phyloP scores from a whole-genome alignment of 1,140 invertebrate species.

The Plutomurus gul region DNA sequence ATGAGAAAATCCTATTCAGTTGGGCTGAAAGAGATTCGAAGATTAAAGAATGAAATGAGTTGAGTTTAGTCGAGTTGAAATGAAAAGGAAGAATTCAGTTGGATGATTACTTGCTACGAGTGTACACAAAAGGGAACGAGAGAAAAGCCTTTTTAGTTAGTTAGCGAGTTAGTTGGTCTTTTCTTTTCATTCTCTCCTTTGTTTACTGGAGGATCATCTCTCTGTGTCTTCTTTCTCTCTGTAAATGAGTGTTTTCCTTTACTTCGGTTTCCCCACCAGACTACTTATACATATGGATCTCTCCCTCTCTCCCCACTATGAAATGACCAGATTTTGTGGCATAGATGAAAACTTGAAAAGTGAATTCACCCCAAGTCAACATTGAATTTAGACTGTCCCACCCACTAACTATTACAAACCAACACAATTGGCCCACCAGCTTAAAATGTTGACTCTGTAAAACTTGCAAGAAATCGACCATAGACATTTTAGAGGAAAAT shows the following conservation, averaged over 20 bases:
- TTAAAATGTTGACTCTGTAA: slow-evolving; percentile 24
- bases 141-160: slow-evolving; percentile 23
- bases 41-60: slow-evolving; percentile 1
- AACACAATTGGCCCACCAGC: background rate
- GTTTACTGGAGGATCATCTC: slow-evolving; percentile 18
- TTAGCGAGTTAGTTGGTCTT: slow-evolving; percentile 26
- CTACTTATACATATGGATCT: too few species aligned
- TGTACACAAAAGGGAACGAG: background rate
- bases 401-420: slow-evolving; percentile 6
- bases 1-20: slow-evolving; percentile 20
- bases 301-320: too few species aligned
- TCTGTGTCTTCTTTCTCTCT: slow-evolving; percentile 14
- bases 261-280: slow-evolving; percentile 8
- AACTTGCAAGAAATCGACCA: slow-evolving; percentile 1
- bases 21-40: background rate
- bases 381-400: slow-evolving; percentile 13
- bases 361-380: background rate
- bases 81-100: slow-evolving; percentile 1
- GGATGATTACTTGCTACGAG: slow-evolving; percentile 16
- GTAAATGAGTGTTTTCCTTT: slow-evolving; percentile 23
- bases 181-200: slow-evolving; percentile 13
- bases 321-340: background rate
- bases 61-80: slow-evolving; percentile 1
- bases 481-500: background rate
- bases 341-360: slow-evolving; percentile 22